phyloP scores from a whole-genome alignment of 2,113 vertebrate species.

The Larimichthys crocea region DNA sequence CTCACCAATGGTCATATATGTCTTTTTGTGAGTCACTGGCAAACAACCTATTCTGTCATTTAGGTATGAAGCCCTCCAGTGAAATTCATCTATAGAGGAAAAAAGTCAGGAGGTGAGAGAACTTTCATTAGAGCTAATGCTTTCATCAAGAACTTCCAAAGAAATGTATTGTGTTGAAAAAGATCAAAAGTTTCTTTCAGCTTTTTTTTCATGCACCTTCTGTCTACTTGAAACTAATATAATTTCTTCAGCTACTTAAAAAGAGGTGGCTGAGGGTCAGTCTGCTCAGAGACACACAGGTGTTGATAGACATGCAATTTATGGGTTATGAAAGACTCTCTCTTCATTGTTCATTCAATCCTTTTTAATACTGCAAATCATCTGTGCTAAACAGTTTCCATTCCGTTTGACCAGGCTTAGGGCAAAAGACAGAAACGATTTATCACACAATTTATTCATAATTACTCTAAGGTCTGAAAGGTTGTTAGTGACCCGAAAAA shows the following conservation, averaged over 20 bases:
- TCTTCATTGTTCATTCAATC: conserved; percentile 40
- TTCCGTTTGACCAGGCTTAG: conserved; percentile 42
- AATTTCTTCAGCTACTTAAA: not conserved
- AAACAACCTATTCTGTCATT: too few species aligned
- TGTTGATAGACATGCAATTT: conserved; percentile 14
- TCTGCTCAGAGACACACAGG: not conserved
- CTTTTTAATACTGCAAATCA: conserved; percentile 24
- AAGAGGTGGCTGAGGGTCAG: conserved; percentile 4
- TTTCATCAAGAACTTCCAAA: not conserved
- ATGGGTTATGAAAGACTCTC: not conserved
- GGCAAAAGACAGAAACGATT: conserved; percentile 35
- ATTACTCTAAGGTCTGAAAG: conserved; percentile 37
- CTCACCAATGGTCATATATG: too few species aligned
- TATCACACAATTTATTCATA: conserved; percentile 39
- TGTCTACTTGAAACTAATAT: not conserved
- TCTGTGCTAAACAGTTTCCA: conserved; percentile 27
- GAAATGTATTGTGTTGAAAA: not conserved
- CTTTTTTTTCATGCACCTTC: not conserved
- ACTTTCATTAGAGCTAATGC: not conserved
- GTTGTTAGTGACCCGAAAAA: conserved; percentile 34
- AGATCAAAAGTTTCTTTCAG: not conserved
- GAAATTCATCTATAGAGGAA: not conserved
- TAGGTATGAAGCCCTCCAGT: too few species aligned
- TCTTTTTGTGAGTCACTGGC: too few species aligned
- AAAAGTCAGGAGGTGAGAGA: not conserved